Evolutionary conservation across 2,888 invertebrate species (phyloP).

Genomic region (Masnerella sp.): DNA sequence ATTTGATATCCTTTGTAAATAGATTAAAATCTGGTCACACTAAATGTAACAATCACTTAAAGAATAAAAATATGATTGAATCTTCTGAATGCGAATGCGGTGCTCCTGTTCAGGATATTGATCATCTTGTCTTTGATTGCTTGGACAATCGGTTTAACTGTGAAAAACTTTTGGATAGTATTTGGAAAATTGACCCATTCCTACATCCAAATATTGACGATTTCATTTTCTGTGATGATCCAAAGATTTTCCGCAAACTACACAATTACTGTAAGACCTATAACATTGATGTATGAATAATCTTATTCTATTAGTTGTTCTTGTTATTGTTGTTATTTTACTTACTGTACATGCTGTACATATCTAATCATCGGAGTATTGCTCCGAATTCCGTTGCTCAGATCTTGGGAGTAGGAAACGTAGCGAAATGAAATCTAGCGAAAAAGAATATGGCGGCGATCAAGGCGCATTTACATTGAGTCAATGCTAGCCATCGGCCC

Average conservation of each 20-base stretch:
- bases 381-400: too few relatives aligned
- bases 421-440: too few relatives aligned
- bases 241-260: neutral
- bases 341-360: too few relatives aligned
- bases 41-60: neutral
- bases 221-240: neutral
- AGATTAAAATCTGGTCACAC: conserved; percentile 4
- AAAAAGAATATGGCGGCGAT: too few relatives aligned
- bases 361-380: too few relatives aligned
- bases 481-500: too few relatives aligned
- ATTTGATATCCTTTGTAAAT: neutral
- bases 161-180: neutral
- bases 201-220: neutral
- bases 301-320: too few relatives aligned
- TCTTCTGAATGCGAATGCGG: neutral
- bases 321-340: too few relatives aligned
- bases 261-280: neutral
- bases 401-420: too few relatives aligned
- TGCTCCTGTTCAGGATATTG: neutral
- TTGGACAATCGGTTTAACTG: neutral
- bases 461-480: too few relatives aligned
- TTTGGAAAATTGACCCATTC: neutral
- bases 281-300: too few relatives aligned
- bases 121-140: conserved; percentile 1
- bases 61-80: conserved; percentile 1